Conservation (phyloP, 2,113 vertebrate genomes). For the Ellobius talpinus region DNA sequence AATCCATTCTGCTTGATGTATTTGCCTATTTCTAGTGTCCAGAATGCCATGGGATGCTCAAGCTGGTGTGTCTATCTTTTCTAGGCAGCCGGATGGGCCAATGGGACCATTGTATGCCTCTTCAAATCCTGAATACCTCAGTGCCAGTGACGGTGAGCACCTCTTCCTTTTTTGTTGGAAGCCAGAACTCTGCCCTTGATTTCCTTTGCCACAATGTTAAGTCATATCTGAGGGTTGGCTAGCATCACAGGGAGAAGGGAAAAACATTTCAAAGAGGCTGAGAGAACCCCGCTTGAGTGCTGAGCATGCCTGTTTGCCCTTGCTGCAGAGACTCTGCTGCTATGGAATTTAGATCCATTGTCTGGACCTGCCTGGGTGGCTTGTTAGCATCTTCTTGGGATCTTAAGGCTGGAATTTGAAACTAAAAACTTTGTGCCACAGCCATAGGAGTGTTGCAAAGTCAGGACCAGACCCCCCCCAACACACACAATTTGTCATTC, state of each 20-base stretch:
- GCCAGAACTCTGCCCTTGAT: not conserved
- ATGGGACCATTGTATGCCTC: slow-evolving; percentile 96
- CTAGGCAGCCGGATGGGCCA: slow-evolving; percentile 95
- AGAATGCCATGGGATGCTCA: not conserved
- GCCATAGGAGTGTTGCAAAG: not conserved
- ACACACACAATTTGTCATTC: not conserved
- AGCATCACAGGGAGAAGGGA: not conserved
- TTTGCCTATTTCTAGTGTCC: not conserved
- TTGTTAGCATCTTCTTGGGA: not conserved
- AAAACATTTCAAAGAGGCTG: not conserved
- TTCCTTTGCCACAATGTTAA: not conserved
- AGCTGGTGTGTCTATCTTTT: not conserved
- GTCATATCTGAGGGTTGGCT: not conserved
- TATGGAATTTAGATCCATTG: fast-evolving
- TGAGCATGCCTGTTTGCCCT: fast-evolving
- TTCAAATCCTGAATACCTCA: slow-evolving; percentile 98
- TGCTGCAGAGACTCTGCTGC: not conserved
- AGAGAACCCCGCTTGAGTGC: not conserved
- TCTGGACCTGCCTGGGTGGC: not conserved
- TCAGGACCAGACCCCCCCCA: not conserved
- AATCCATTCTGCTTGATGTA: not conserved
- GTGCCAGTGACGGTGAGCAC: slow-evolving; percentile 94
- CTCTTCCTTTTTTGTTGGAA: fast-evolving
- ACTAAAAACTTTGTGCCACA: not conserved
- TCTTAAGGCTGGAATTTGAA: not conserved